phyloP scores from a whole-genome alignment of 2,888 invertebrate genomes.

The Hedychridium roseum region DNA sequence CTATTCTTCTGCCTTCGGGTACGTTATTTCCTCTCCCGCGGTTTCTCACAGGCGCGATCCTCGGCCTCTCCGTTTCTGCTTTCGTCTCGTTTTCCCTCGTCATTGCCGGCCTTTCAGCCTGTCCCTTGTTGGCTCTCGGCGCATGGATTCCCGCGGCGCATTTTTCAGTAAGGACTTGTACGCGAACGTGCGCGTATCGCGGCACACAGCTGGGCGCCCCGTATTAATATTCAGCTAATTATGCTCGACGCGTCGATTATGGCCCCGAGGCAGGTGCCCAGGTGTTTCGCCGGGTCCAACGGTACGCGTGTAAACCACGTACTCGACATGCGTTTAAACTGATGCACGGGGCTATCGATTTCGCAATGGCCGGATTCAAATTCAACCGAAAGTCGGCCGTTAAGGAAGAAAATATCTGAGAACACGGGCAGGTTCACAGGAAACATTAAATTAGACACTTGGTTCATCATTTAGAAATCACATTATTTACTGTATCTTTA shows the following conservation, averaged over 20 bases:
- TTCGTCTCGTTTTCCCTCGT: background rate
- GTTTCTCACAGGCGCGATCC: too few species aligned
- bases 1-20: too few species aligned
- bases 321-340: background rate
- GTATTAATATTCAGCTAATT: slow-evolving; percentile 34
- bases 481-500: too few species aligned
- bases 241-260: slow-evolving; percentile 28
- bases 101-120: background rate
- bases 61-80: background rate
- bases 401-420: too few species aligned
- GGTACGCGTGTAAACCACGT: slow-evolving; percentile 11
- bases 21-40: too few species aligned
- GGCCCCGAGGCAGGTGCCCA: slow-evolving; percentile 21
- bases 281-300: too few species aligned
- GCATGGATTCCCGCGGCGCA: slow-evolving; percentile 17
- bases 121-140: background rate
- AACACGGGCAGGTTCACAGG: too few species aligned
- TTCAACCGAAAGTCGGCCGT: too few species aligned
- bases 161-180: slow-evolving; percentile 19
- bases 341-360: background rate
- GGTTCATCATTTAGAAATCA: too few species aligned
- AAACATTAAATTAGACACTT: too few species aligned
- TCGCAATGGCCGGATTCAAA: background rate
- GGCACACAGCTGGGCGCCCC: slow-evolving; percentile 19
- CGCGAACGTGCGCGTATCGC: slow-evolving; percentile 12